These are phyloP conservation scores for Sitta carolinensis DNA, from an alignment of 2,797 vertebrate genomes.

Conservation along the genomic window DNA sequence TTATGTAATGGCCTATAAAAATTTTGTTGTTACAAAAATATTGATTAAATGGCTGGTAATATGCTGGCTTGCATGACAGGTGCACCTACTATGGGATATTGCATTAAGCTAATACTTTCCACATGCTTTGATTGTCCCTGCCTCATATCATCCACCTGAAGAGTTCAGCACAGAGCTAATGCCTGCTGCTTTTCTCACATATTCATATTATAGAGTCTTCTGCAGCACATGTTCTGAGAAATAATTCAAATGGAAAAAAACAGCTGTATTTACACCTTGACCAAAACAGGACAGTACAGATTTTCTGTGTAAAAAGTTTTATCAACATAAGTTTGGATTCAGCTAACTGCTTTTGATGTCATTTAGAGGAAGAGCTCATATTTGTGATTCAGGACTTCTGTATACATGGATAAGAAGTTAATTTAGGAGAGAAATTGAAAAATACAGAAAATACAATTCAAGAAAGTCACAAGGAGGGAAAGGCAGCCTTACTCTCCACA, in stretches of 20 bases:
- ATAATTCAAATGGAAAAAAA: background rate
- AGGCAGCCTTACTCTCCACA: background rate
- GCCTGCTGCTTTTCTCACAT: background rate
- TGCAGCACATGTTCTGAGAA: background rate
- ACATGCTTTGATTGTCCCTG: background rate
- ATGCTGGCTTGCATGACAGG: background rate
- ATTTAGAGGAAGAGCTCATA: background rate
- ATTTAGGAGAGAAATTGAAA: background rate
- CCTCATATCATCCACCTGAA: background rate
- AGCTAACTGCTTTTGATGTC: background rate
- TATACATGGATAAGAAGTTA: background rate
- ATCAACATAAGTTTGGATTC: background rate
- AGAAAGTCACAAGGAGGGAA: background rate
- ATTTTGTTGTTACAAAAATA: background rate
- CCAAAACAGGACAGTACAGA: background rate
- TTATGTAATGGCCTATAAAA: background rate
- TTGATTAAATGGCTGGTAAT: background rate
- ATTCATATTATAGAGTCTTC: background rate
- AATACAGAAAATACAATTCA: background rate
- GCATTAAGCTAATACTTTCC: background rate
- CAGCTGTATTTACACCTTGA: background rate
- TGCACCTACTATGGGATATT: background rate
- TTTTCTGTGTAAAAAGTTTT: background rate
- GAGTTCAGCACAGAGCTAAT: background rate
- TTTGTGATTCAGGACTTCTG: background rate